phyloP scores from a whole-genome alignment of 2,888 invertebrate genomes.

The Protophormia terraenovae region DNA sequence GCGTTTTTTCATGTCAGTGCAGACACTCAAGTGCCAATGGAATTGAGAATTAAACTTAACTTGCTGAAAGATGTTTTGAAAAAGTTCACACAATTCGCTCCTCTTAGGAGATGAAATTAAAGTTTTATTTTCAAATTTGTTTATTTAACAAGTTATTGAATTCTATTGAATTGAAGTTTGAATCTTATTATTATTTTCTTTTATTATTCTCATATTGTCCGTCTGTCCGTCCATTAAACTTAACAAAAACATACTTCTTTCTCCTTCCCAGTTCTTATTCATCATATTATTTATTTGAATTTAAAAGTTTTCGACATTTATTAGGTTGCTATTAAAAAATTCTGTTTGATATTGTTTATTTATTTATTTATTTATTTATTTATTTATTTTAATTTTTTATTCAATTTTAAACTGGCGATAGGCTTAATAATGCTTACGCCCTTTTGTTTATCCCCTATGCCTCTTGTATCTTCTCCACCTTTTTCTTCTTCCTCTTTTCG shows the following conservation, averaged over 20 bases:
- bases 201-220: conserved; percentile 1
- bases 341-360: conserved; percentile 24
- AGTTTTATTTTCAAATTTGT: conserved; percentile 43
- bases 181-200: neutral
- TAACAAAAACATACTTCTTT: neutral
- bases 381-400: conserved; percentile 13
- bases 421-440: conserved; percentile 27
- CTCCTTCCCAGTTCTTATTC: neutral
- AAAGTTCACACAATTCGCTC: conserved; percentile 22
- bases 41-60: conserved; percentile 36
- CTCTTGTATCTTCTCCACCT: neutral
- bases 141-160: conserved; percentile 54
- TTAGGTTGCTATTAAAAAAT: conserved; percentile 33
- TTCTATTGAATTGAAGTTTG: conserved; percentile 22
- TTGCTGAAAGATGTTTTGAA: conserved; percentile 47
- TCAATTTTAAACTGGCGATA: conserved; percentile 37
- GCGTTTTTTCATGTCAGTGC: neutral
- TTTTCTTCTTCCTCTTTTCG: conserved; percentile 8
- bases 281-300: conserved; percentile 38
- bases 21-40: conserved; percentile 55
- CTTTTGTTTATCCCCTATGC: too few relatives aligned
- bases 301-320: conserved; percentile 52
- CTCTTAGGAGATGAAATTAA: conserved; percentile 30
- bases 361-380: too few relatives aligned
- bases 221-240: neutral